Evolutionary conservation across 2,888 invertebrate genomes (phyloP).

Genomic region (Clitarchus hookeri): DNA sequence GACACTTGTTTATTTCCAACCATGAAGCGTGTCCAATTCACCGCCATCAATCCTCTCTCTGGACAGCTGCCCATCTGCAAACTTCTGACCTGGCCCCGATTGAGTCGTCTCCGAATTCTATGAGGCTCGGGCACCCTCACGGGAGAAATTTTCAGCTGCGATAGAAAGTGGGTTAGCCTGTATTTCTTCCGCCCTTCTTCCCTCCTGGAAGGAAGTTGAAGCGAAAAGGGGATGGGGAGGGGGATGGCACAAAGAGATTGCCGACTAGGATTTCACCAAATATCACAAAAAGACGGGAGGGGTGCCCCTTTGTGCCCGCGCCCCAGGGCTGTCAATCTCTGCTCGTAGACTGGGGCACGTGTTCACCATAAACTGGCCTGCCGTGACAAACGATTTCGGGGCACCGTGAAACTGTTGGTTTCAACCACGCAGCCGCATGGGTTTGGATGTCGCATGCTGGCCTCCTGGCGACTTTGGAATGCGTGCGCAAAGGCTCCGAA

Average conservation of each 20-base stretch:
- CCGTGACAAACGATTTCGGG: neutral
- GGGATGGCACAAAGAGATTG: neutral
- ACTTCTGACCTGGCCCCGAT: slow-evolving; percentile 7
- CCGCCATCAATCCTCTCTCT: neutral
- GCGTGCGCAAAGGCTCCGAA: too few relatives aligned
- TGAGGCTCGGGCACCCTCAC: neutral
- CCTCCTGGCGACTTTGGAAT: too few relatives aligned
- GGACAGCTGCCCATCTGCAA: neutral
- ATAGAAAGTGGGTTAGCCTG: neutral
- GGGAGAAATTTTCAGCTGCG: neutral
- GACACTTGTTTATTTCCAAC: neutral
- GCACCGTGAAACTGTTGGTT: neutral
- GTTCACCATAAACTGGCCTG: neutral
- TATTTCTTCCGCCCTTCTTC: neutral
- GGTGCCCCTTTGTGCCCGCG: neutral
- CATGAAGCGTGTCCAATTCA: neutral
- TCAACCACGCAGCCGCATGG: neutral
- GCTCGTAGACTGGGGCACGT: neutral
- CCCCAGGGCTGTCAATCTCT: neutral
- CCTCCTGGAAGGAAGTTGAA: too few relatives aligned
- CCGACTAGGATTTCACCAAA: slow-evolving; percentile 6
- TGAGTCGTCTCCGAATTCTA: neutral
- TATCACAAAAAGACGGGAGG: neutral
- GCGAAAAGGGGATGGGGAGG: neutral
- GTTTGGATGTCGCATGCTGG: too few relatives aligned